phyloP scores from a whole-genome alignment of 2,113 vertebrate genomes.

The Mus pahari region DNA sequence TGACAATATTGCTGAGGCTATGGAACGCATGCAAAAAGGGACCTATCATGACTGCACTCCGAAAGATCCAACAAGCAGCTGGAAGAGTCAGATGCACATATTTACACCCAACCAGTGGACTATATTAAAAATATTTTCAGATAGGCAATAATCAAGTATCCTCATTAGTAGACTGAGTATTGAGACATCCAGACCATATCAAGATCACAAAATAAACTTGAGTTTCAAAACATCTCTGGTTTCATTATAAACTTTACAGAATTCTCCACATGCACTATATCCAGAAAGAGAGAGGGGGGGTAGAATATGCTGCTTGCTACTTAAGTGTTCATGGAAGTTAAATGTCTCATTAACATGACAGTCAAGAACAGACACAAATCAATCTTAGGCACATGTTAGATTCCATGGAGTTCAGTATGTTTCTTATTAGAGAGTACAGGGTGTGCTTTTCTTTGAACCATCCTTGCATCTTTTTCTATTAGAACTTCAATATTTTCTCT shows the following conservation, averaged over 20 bases:
- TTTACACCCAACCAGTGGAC: too few relatives aligned
- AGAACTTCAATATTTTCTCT: neutral
- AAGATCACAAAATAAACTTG: neutral
- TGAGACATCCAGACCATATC: neutral
- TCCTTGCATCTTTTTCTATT: neutral
- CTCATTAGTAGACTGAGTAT: neutral
- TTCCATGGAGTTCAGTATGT: neutral
- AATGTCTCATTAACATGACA: neutral
- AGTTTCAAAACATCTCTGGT: neutral
- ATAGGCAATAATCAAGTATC: neutral
- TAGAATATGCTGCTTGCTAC: neutral
- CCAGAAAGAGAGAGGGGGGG: neutral
- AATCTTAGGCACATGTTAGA: neutral
- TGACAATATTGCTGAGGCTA: too few relatives aligned
- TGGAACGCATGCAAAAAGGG: too few relatives aligned
- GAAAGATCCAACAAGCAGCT: too few relatives aligned
- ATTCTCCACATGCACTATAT: too few relatives aligned
- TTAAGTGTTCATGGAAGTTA: neutral
- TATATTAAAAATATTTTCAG: neutral
- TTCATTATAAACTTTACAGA: neutral
- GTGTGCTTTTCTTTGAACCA: constrained; percentile 21
- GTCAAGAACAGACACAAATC: neutral
- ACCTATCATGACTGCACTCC: too few relatives aligned
- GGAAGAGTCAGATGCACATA: too few relatives aligned
- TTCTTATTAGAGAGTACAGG: neutral